Evolutionary conservation across 2,888 invertebrate species (phyloP).

Genomic region (Drosophila histrio): DNA sequence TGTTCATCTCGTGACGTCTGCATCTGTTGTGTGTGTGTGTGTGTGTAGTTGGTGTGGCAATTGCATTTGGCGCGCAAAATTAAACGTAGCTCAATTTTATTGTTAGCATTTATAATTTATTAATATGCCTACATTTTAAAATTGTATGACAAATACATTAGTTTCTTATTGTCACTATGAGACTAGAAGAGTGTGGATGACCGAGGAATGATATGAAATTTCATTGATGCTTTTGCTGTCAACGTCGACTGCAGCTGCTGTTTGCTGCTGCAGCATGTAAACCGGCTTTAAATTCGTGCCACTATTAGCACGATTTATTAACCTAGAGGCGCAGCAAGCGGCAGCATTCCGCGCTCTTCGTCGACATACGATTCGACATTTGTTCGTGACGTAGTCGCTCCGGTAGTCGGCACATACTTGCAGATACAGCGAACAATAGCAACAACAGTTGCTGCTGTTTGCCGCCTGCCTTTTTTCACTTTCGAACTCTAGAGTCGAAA

Average conservation of each 20-base stretch:
- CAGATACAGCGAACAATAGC: constrained; percentile 60
- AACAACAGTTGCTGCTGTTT: constrained; percentile 29
- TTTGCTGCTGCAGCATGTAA: constrained; percentile 43
- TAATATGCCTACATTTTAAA: not conserved
- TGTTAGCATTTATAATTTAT: constrained; percentile 13
- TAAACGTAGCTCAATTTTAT: constrained; percentile 3
- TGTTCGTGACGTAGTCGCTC: constrained; percentile 49
- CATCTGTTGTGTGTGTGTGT: constrained; percentile 8
- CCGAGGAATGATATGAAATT: constrained; percentile 34
- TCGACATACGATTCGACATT: constrained; percentile 36
- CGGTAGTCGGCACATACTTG: constrained; percentile 61
- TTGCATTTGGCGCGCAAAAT: constrained; percentile 54
- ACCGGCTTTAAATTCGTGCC: constrained; percentile 81
- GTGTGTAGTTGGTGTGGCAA: constrained; percentile 12
- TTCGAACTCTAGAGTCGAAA: constrained; percentile 58
- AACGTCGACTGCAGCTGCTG: constrained; percentile 11
- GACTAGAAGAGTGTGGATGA: not conserved
- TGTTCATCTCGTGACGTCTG: constrained; percentile 17
- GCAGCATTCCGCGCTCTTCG: constrained; percentile 32
- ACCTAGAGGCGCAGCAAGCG: constrained; percentile 61
- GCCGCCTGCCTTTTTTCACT: constrained; percentile 59
- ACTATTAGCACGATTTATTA: constrained; percentile 80
- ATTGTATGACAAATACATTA: not conserved
- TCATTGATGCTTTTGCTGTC: constrained; percentile 68
- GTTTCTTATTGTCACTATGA: constrained; percentile 8